Percentiles rank a stretch among this genome's conserved stretches.
Evolutionary conservation across 2,797 vertebrate genomes (phyloP).

Genomic region (Menidia menidia): DNA sequence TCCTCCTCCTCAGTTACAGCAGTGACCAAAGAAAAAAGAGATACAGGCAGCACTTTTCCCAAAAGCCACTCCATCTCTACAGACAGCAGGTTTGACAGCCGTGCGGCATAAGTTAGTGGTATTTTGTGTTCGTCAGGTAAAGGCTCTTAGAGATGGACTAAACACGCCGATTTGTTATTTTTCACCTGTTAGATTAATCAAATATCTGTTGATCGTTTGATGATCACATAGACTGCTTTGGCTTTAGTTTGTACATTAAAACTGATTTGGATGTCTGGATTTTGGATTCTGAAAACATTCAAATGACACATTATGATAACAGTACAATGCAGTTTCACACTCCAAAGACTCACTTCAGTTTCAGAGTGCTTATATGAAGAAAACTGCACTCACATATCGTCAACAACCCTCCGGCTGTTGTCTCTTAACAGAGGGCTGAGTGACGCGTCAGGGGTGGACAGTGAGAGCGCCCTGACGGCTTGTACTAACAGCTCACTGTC

Average conservation of each 20-base stretch:
- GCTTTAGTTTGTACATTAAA: not conserved
- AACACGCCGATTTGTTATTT: not conserved
- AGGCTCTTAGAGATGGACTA: not conserved
- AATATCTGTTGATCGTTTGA: not conserved
- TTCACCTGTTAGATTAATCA: not conserved
- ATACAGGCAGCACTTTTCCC: slow-evolving; percentile 76
- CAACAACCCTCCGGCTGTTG: not conserved
- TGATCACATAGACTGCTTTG: not conserved
- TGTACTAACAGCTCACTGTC: slow-evolving; percentile 80
- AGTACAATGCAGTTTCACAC: not conserved
- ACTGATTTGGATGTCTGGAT: not conserved
- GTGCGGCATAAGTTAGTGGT: not conserved
- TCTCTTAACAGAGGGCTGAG: slow-evolving; percentile 73
- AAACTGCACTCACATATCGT: not conserved
- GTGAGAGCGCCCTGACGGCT: slow-evolving; percentile 60
- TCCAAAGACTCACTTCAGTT: not conserved
- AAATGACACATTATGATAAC: not conserved
- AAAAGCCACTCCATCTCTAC: slow-evolving; percentile 84
- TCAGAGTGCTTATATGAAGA: not conserved
- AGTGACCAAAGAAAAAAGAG: slow-evolving; percentile 79
- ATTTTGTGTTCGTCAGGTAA: not conserved
- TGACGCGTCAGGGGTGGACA: slow-evolving; percentile 77
- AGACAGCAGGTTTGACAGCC: slow-evolving; percentile 83
- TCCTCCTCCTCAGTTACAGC: slow-evolving; percentile 78
- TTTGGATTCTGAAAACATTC: not conserved